phyloP scores from a whole-genome alignment of 2,888 invertebrate genomes.

The Protodeltote pygarga region DNA sequence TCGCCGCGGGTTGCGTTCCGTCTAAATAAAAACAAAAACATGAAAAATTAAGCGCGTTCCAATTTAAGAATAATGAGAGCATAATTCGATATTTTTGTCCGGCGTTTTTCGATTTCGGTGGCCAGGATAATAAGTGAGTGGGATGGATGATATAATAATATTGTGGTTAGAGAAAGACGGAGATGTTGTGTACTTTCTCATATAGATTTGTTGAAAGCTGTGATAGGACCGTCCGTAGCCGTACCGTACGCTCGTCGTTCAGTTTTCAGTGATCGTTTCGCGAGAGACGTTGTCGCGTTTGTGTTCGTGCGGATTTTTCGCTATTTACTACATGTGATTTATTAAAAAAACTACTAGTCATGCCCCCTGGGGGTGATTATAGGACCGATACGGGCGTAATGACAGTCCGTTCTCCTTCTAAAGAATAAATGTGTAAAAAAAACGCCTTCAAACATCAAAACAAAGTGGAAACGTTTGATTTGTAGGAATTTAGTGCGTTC shows the following conservation, averaged over 20 bases:
- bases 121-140: slow-evolving; percentile 68
- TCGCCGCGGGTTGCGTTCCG: slow-evolving; percentile 19
- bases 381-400: slow-evolving; percentile 29
- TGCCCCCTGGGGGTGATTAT: slow-evolving; percentile 38
- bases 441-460: slow-evolving; percentile 34
- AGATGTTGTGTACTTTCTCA: slow-evolving; percentile 71
- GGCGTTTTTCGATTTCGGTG: slow-evolving; percentile 59
- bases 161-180: slow-evolving; percentile 57
- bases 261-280: slow-evolving; percentile 49
- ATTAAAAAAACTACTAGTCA: slow-evolving; percentile 42
- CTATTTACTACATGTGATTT: slow-evolving; percentile 50
- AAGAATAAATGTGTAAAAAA: slow-evolving; percentile 37
- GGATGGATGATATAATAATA: slow-evolving; percentile 46
- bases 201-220: slow-evolving; percentile 83
- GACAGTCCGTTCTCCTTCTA: slow-evolving; percentile 28
- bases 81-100: slow-evolving; percentile 63
- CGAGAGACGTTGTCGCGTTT: slow-evolving; percentile 29
- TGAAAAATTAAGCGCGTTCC: slow-evolving; percentile 50
- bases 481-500: slow-evolving; percentile 46
- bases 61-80: slow-evolving; percentile 59
- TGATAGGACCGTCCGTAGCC: slow-evolving; percentile 49
- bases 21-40: slow-evolving; percentile 43
- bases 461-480: slow-evolving; percentile 46
- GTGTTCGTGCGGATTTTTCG: slow-evolving; percentile 28
- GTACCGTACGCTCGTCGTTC: no score